Percentiles rank a stretch among this genome's conserved stretches.
Evolutionary conservation across 2,888 invertebrate species (phyloP).

Genomic region (Drosophila emarginata): DNA sequence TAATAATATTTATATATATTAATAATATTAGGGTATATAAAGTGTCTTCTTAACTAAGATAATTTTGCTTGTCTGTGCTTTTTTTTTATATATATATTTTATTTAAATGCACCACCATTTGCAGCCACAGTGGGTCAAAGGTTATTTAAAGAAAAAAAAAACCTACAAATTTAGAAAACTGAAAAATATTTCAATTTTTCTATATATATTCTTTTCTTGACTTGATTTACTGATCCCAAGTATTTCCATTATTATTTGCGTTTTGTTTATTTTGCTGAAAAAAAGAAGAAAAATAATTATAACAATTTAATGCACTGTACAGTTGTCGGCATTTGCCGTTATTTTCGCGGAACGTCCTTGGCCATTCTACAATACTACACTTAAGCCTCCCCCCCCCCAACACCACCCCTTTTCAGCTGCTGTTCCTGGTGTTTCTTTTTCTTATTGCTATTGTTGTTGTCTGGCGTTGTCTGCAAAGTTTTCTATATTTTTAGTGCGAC

Average conservation of each 20-base stretch:
- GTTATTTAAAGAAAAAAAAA: no score
- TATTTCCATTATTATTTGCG: no score
- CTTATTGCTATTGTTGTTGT: conserved; percentile 49
- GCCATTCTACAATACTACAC: conserved; percentile 41
- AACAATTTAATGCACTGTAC: background rate
- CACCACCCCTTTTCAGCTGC: conserved; percentile 12
- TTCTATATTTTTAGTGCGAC: conserved; percentile 72
- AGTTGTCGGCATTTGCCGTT: conserved; percentile 33
- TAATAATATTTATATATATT: no score
- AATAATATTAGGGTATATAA: conserved; percentile 37
- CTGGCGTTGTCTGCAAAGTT: conserved; percentile 70
- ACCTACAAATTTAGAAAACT: no score
- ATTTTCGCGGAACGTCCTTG: conserved; percentile 73
- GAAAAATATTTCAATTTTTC: no score
- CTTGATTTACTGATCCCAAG: no score
- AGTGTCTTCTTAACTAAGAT: background rate
- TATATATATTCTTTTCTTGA: no score
- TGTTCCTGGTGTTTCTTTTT: conserved; percentile 32
- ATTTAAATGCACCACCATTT: conserved; percentile 41
- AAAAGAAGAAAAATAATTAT: no score
- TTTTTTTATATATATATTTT: conserved; percentile 48
- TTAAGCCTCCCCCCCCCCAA: conserved; percentile 19
- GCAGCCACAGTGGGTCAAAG: conserved; percentile 18
- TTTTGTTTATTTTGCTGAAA: no score
- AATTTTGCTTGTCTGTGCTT: conserved; percentile 13